A percentile compares a stretch with the other conserved stretches of the same genome.
These are phyloP conservation scores for Coreius guichenoti DNA, from an alignment of 2,797 vertebrate genomes.

Conservation along the genomic window DNA sequence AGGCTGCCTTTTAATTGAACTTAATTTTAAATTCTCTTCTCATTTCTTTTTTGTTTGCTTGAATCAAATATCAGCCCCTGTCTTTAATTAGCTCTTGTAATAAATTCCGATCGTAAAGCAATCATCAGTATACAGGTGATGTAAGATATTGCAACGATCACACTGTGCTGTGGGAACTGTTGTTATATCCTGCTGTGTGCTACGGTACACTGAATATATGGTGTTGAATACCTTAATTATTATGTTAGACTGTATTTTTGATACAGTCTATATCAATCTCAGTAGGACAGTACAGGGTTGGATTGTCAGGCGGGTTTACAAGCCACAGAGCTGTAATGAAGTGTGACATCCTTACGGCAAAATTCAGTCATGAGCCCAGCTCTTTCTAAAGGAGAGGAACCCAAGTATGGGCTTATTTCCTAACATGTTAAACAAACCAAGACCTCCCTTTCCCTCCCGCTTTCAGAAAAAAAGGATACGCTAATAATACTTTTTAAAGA, in stretches of 20 bases:
- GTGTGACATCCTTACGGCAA: background rate
- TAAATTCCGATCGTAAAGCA: background rate
- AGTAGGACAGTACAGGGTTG: background rate
- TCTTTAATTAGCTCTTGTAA: slow-evolving; percentile 38
- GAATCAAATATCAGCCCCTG: slow-evolving; percentile 3
- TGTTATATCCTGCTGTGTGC: background rate
- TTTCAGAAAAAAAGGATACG: background rate
- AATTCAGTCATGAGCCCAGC: slow-evolving; percentile 14
- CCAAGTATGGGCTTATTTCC: background rate
- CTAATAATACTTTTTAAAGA: slow-evolving; percentile 1
- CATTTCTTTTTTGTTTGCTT: slow-evolving; percentile 39
- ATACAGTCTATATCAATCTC: background rate
- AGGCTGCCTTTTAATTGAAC: slow-evolving; percentile 9
- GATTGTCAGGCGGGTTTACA: background rate
- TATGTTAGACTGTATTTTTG: slow-evolving; percentile 3
- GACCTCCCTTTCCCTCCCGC: background rate
- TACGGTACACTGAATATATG: background rate
- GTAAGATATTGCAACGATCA: background rate
- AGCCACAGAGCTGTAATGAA: slow-evolving; percentile 10
- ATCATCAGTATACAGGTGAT: background rate
- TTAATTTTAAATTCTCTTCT: slow-evolving; percentile 19
- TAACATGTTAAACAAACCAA: slow-evolving; percentile 15
- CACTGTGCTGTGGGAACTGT: slow-evolving; percentile 6
- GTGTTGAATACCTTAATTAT: background rate
- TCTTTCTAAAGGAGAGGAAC: slow-evolving; percentile 19